Evolutionary conservation across 2,113 vertebrate species (phyloP).

Genomic region (Capreolus pygargus): DNA sequence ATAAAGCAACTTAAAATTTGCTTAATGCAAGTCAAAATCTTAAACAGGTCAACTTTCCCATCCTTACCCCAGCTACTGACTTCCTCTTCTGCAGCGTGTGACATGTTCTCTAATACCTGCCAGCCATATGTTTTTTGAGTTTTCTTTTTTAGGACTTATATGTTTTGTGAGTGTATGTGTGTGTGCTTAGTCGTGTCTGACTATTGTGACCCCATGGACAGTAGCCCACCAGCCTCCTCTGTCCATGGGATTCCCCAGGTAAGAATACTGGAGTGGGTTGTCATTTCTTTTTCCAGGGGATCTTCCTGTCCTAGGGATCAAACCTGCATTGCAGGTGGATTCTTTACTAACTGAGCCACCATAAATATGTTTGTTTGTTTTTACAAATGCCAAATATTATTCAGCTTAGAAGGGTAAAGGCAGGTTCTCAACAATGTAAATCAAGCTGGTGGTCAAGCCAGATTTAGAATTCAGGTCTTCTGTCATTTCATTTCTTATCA

Average conservation of each 20-base stretch:
- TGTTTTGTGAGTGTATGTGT: neutral
- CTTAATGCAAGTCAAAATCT: neutral
- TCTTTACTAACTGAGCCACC: neutral
- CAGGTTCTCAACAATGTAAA: neutral
- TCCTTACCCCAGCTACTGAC: neutral
- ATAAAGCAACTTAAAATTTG: neutral
- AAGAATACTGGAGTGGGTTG: neutral
- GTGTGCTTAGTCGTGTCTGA: neutral
- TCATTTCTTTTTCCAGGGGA: neutral
- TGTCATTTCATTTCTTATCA: neutral
- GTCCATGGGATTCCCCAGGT: neutral
- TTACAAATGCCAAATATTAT: neutral
- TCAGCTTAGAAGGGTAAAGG: neutral
- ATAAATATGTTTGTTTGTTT: neutral
- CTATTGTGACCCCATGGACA: neutral
- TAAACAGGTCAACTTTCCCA: neutral
- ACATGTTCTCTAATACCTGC: neutral
- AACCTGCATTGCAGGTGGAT: neutral
- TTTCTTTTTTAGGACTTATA: neutral
- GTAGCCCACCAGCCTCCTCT: neutral
- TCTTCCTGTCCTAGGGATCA: neutral
- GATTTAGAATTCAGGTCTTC: neutral
- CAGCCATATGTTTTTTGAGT: neutral
- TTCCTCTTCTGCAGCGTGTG: neutral
- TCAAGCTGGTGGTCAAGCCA: neutral